Percentiles rank a stretch among this genome's conserved stretches.
Evolutionary conservation across 2,888 invertebrate species (phyloP).

Genomic region (Acanthosepion esculentum): DNA sequence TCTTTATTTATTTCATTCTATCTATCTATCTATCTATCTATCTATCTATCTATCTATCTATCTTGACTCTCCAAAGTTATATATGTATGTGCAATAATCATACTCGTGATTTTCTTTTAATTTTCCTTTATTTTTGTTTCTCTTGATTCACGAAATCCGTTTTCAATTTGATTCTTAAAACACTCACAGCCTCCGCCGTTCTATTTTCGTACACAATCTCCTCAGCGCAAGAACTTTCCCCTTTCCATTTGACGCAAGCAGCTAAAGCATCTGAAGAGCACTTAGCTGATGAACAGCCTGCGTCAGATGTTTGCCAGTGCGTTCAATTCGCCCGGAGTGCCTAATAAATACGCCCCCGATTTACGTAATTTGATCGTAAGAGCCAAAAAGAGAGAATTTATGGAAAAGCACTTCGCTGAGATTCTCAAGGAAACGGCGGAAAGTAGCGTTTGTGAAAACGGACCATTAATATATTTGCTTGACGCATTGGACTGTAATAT

Average conservation of each 20-base stretch:
- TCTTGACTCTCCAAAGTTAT: too few relatives aligned
- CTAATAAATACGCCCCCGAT: conserved; percentile 2
- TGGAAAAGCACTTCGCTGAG: background rate
- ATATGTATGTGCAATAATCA: too few relatives aligned
- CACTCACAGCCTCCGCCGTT: background rate
- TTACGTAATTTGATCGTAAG: background rate
- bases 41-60: too few relatives aligned
- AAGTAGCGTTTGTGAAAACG: background rate
- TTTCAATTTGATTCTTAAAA: background rate
- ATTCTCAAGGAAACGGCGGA: background rate
- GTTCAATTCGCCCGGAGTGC: background rate
- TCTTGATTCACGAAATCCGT: background rate
- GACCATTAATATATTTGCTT: background rate
- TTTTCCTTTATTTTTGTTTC: background rate
- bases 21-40: too few relatives aligned
- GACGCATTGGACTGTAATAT: conserved; percentile 33
- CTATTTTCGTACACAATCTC: background rate
- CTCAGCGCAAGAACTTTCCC: background rate
- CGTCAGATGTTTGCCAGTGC: background rate
- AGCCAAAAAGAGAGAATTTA: background rate
- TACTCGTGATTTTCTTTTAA: background rate
- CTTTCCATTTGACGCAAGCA: background rate
- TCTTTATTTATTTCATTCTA: too few relatives aligned
- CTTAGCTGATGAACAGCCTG: background rate
- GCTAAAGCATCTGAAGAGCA: background rate